These are phyloP conservation scores for Tiliqua scincoides DNA, from an alignment of 2,113 vertebrate species.

Conservation along the genomic window DNA sequence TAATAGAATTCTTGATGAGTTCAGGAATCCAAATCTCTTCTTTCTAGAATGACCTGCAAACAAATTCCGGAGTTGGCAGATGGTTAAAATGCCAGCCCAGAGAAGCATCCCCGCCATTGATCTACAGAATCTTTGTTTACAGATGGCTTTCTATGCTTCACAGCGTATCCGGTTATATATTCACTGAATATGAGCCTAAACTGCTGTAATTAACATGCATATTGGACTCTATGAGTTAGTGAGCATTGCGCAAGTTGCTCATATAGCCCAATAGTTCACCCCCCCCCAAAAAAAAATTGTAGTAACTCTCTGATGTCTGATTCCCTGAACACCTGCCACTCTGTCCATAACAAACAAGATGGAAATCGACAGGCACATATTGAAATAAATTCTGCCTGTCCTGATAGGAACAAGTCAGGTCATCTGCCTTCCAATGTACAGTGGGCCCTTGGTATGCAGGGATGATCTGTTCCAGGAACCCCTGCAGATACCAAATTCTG, in stretches of 20 bases:
- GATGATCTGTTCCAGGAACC: too few species aligned
- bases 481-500: too few species aligned
- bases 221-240: neutral
- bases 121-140: constrained; percentile 2
- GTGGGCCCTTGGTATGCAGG: too few species aligned
- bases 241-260: neutral
- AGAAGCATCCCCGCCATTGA: too few species aligned
- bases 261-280: neutral
- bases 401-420: neutral
- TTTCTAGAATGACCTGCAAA: too few species aligned
- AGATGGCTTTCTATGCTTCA: constrained; percentile 11
- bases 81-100: too few species aligned
- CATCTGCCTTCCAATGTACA: neutral
- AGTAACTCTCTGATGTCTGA: neutral
- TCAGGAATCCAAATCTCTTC: neutral
- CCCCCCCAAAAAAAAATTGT: too few species aligned
- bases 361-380: neutral
- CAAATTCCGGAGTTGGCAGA: too few species aligned
- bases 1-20: neutral
- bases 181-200: neutral
- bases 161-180: neutral
- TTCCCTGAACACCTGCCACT: neutral
- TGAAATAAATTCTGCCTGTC: neutral
- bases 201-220: neutral
- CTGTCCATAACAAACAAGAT: too few species aligned